These are phyloP conservation scores for Acridotheres tristis DNA, from an alignment of 2,797 vertebrate genomes.

Conservation along the genomic window DNA sequence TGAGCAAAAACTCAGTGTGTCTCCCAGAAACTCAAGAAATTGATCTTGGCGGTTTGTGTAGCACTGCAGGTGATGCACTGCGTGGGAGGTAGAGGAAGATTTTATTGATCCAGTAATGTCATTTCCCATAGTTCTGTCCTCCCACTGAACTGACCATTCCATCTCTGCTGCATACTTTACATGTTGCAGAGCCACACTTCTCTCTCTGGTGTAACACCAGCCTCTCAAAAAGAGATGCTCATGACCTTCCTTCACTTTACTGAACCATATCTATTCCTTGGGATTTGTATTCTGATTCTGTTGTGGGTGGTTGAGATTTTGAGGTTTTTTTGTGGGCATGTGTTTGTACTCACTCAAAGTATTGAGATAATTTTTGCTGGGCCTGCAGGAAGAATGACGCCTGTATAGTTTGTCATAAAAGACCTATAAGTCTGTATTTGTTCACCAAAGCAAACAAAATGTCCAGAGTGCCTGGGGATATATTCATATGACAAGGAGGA, in stretches of 20 bases:
- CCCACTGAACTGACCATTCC: neutral
- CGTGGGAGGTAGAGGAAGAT: neutral
- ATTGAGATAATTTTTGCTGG: neutral
- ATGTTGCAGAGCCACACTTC: neutral
- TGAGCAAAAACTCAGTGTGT: neutral
- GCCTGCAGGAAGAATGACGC: neutral
- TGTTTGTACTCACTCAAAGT: neutral
- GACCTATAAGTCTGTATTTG: neutral
- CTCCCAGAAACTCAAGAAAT: neutral
- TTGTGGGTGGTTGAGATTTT: neutral
- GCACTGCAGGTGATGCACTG: neutral
- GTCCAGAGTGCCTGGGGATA: neutral
- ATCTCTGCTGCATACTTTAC: neutral
- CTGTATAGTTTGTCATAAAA: neutral
- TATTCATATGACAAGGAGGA: neutral
- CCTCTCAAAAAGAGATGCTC: neutral
- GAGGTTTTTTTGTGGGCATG: fast-evolving
- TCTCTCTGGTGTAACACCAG: neutral
- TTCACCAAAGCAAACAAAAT: constrained; percentile 9
- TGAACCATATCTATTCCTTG: neutral
- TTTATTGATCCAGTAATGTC: constrained; percentile 8
- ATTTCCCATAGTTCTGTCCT: neutral
- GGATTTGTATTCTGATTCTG: neutral
- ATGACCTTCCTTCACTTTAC: neutral
- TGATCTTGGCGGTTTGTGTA: neutral